Evolutionary conservation across 2,797 vertebrate genomes (phyloP).

Genomic region (Artibeus lituratus): DNA sequence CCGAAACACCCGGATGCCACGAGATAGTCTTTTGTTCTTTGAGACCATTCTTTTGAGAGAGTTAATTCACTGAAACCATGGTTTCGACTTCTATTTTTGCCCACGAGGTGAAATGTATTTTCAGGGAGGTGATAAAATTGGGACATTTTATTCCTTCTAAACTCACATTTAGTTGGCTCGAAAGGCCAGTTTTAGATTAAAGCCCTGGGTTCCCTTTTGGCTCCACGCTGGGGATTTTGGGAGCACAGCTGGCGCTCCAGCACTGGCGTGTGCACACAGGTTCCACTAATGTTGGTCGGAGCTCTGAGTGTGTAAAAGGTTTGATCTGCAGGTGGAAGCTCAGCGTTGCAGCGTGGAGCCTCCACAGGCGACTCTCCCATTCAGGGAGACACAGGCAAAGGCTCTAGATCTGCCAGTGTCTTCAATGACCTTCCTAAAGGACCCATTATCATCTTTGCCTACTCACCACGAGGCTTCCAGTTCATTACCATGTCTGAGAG

Average conservation of each 20-base stretch:
- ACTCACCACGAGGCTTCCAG: neutral
- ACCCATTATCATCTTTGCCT: neutral
- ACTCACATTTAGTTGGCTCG: slow-evolving; percentile 15
- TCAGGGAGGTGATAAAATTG: slow-evolving; percentile 8
- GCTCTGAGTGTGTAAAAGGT: neutral
- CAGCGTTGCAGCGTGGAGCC: neutral
- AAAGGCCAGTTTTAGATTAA: neutral
- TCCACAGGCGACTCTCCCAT: neutral
- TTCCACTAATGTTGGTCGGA: neutral
- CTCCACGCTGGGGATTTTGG: neutral
- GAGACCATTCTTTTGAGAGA: neutral
- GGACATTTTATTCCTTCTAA: neutral
- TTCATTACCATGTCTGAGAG: neutral
- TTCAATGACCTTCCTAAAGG: neutral
- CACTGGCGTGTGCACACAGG: neutral
- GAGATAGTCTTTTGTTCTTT: neutral
- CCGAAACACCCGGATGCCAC: neutral
- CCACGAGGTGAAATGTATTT: neutral
- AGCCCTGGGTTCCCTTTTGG: neutral
- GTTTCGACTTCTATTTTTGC: neutral
- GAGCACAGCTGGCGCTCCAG: neutral
- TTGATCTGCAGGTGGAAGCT: neutral
- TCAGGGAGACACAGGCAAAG: neutral
- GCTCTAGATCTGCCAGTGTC: neutral
- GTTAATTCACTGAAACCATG: neutral